phyloP scores from a whole-genome alignment of 1,140 invertebrate species.

The Zelostemma sp. region DNA sequence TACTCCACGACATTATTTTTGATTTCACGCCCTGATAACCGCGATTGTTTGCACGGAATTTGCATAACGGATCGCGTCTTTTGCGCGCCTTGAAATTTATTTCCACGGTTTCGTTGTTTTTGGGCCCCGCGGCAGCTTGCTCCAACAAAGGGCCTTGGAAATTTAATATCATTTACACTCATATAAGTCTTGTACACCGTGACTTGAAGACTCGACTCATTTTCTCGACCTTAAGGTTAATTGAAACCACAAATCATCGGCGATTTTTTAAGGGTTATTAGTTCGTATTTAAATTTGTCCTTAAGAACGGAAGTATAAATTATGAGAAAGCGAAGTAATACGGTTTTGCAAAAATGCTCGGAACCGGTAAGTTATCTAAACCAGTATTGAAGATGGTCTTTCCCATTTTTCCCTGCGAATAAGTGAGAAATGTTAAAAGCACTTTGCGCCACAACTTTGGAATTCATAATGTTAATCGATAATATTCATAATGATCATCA shows the following conservation, averaged over 20 bases:
- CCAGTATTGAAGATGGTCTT: background rate
- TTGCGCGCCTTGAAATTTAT: background rate
- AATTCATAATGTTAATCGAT: conserved; percentile 1
- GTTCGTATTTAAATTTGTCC: conserved; percentile 1
- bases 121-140: too few species aligned
- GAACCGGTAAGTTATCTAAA: conserved; percentile 3
- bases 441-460: background rate
- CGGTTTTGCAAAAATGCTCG: background rate
- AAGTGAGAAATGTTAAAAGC: conserved; percentile 1
- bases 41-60: background rate
- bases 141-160: background rate
- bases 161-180: background rate
- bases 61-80: background rate
- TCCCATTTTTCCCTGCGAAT: background rate
- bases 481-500: background rate
- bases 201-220: conserved; percentile 1
- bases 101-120: background rate
- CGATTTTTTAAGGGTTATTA: background rate
- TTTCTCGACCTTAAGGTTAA: background rate
- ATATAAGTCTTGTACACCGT: background rate
- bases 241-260: background rate
- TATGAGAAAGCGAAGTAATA: conserved; percentile 1
- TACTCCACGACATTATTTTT: background rate
- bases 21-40: background rate
- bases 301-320: conserved; percentile 1